These are phyloP conservation scores for Protophormia terraenovae DNA, from an alignment of 2,888 invertebrate species.

Conservation along the genomic window DNA sequence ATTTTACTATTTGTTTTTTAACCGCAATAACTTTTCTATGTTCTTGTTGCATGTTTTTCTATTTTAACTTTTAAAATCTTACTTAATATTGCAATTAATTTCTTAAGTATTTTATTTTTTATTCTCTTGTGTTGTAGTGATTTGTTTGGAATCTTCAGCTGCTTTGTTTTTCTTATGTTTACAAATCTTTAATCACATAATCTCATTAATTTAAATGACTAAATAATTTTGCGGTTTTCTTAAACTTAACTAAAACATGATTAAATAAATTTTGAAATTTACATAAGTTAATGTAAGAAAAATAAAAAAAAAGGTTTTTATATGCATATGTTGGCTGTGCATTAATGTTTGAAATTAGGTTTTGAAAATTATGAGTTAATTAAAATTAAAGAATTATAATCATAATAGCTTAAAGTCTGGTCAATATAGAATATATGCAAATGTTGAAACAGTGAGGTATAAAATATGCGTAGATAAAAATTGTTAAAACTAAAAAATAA, in stretches of 20 bases:
- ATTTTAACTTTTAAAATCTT: slow-evolving; percentile 11
- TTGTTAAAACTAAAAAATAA: too few relatives aligned
- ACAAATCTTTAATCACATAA: slow-evolving; percentile 19
- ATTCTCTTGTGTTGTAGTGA: neutral
- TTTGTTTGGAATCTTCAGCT: neutral
- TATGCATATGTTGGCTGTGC: neutral
- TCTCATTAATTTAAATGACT: slow-evolving; percentile 38
- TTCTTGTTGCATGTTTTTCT: too few relatives aligned
- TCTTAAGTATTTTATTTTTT: neutral
- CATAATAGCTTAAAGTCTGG: neutral
- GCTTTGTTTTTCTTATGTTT: neutral
- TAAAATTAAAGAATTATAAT: slow-evolving; percentile 37
- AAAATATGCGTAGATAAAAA: neutral
- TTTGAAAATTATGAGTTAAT: slow-evolving; percentile 53
- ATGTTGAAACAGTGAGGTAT: neutral
- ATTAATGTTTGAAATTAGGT: slow-evolving; percentile 25
- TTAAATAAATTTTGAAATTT: slow-evolving; percentile 11
- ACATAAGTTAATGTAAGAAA: neutral
- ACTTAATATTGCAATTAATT: too few relatives aligned
- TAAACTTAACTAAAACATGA: slow-evolving; percentile 1
- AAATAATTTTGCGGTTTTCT: slow-evolving; percentile 43
- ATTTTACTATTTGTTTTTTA: neutral
- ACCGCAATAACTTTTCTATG: slow-evolving; percentile 27
- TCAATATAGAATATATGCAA: neutral
- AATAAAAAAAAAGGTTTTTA: neutral